These are phyloP conservation scores for Emydocephalus ijimae DNA, from an alignment of 2,113 vertebrate species.

Conservation along the genomic window DNA sequence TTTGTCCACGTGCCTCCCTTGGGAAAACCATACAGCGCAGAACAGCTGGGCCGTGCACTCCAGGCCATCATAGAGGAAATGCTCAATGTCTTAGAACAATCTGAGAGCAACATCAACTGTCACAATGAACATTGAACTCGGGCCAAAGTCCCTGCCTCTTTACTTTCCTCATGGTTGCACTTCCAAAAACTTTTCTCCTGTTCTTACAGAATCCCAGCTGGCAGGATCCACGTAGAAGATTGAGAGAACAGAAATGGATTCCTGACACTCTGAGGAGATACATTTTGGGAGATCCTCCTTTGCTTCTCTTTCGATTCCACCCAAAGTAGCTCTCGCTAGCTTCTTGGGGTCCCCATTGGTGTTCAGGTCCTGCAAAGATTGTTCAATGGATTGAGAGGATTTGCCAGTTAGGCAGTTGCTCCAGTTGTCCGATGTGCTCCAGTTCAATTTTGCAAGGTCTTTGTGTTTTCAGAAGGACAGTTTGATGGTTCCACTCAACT, in stretches of 20 bases:
- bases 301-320: background rate
- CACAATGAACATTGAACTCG: conserved; percentile 73
- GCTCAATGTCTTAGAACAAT: conserved; percentile 75
- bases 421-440: background rate
- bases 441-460: background rate
- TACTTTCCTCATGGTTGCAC: conserved; percentile 26
- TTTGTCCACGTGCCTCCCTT: conserved; percentile 91
- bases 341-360: background rate
- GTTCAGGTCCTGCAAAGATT: background rate
- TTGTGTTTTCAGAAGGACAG: background rate
- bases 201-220: background rate
- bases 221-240: background rate
- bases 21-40: conserved; percentile 81
- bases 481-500: background rate
- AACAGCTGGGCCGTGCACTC: conserved; percentile 82
- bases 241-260: background rate
- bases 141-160: background rate
- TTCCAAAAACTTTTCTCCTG: conserved; percentile 28
- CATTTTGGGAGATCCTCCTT: background rate
- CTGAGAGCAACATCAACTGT: conserved; percentile 72
- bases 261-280: conserved; percentile 3
- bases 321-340: background rate
- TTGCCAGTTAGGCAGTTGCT: background rate
- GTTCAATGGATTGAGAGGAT: background rate
- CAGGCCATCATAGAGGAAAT: conserved; percentile 82